A percentile compares a stretch with the other conserved stretches of the same genome.
phyloP scores from a whole-genome alignment of 2,888 invertebrate genomes.

The Machimus rusticus region DNA sequence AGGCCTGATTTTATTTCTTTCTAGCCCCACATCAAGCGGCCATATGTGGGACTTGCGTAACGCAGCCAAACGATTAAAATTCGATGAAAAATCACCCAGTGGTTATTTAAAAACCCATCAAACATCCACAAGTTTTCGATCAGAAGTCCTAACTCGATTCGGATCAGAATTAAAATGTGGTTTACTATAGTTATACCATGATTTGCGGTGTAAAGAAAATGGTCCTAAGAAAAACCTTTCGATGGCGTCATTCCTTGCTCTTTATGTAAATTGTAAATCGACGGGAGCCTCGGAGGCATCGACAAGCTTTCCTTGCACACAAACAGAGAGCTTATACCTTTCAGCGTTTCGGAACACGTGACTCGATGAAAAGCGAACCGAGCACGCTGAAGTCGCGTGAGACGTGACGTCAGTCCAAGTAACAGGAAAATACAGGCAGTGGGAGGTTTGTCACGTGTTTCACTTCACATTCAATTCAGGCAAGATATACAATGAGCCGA shows the following conservation, averaged over 20 bases:
- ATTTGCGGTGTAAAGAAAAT: not conserved
- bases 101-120: not conserved
- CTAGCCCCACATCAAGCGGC: not conserved
- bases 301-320: not conserved
- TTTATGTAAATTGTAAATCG: not conserved
- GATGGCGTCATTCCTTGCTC: not conserved
- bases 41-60: not conserved
- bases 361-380: constrained; percentile 48
- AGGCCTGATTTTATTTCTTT: not conserved
- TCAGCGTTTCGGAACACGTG: constrained; percentile 48
- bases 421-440: constrained; percentile 40
- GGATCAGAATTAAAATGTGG: not conserved
- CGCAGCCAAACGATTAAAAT: not conserved
- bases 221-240: not conserved
- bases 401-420: constrained; percentile 61
- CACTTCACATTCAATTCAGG: constrained; percentile 3
- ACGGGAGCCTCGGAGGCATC: not conserved
- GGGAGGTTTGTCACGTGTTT: constrained; percentile 43
- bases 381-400: constrained; percentile 62
- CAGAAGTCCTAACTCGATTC: not conserved
- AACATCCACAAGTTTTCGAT: not conserved
- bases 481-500: constrained; percentile 40
- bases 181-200: not conserved
- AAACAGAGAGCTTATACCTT: constrained; percentile 10
- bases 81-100: not conserved